Evolutionary conservation across 2,888 invertebrate genomes (phyloP).

Genomic region (Caenorhabditis auriculariae): DNA sequence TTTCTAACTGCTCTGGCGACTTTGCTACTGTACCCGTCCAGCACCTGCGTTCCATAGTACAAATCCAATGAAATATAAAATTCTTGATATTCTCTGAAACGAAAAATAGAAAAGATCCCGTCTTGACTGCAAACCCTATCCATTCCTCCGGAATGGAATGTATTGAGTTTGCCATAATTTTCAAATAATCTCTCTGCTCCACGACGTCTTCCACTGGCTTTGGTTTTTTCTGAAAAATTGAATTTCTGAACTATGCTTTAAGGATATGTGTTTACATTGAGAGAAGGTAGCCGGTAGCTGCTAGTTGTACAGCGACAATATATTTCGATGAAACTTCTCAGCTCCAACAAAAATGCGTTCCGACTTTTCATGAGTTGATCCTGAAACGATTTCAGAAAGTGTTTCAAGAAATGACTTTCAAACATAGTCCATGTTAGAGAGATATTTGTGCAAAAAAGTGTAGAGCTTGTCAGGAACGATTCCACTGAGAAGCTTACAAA

Average conservation of each 20-base stretch:
- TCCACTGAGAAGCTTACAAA: slow-evolving; percentile 64
- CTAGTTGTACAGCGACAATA: slow-evolving; percentile 39
- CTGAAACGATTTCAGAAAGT: slow-evolving; percentile 3
- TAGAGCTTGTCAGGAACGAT: slow-evolving; percentile 41
- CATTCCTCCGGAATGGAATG: slow-evolving; percentile 57
- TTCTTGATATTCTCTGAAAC: slow-evolving; percentile 24
- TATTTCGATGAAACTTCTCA: slow-evolving; percentile 30
- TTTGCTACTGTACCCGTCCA: slow-evolving; percentile 29
- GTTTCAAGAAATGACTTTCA: background rate
- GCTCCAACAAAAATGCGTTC: slow-evolving; percentile 31
- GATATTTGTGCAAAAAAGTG: slow-evolving; percentile 33
- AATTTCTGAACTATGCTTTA: background rate
- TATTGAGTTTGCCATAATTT: slow-evolving; percentile 64
- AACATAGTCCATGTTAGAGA: slow-evolving; percentile 27
- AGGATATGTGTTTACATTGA: slow-evolving; percentile 5
- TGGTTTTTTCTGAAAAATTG: too few species aligned
- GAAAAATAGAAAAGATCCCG: background rate
- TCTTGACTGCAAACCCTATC: slow-evolving; percentile 21
- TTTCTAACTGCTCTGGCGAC: slow-evolving; percentile 18
- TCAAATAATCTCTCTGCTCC: slow-evolving; percentile 61
- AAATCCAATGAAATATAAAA: slow-evolving; percentile 48
- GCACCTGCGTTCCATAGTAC: slow-evolving; percentile 45
- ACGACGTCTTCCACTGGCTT: slow-evolving; percentile 48
- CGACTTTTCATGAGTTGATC: slow-evolving; percentile 11
- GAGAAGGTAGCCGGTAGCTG: slow-evolving; percentile 17